A percentile compares a stretch with the other conserved stretches of the same genome.
Conservation (phyloP, 2,113 vertebrate genomes). For the Neolamprologus sp. region DNA sequence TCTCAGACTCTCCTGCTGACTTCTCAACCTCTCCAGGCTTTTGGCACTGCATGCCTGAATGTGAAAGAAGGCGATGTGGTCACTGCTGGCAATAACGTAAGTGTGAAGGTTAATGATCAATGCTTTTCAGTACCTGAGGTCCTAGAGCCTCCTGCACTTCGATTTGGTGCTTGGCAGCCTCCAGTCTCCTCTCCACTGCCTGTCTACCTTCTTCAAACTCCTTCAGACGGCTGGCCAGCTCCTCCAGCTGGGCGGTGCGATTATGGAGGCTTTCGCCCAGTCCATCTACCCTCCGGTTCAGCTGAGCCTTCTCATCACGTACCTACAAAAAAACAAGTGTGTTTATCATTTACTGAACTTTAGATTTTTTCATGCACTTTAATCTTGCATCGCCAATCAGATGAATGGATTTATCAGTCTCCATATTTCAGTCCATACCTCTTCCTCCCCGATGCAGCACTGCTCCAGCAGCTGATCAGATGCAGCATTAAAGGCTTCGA, state of each 20-base stretch:
- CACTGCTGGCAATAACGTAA: background rate
- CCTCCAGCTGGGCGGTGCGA: constrained; percentile 83
- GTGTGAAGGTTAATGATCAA: background rate
- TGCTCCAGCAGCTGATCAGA: constrained; percentile 88
- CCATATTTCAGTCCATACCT: constrained; percentile 8
- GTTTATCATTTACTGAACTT: background rate
- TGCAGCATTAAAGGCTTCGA: constrained; percentile 84
- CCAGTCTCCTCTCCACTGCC: constrained; percentile 88
- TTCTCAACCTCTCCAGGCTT: constrained; percentile 88
- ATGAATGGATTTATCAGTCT: background rate
- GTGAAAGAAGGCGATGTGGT: background rate
- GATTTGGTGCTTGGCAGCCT: constrained; percentile 89
- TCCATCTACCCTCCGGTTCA: constrained; percentile 84
- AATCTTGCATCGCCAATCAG: background rate
- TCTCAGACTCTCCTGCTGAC: constrained; percentile 84
- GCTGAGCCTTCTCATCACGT: constrained; percentile 85
- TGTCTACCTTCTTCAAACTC: constrained; percentile 92
- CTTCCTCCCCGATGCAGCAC: constrained; percentile 84
- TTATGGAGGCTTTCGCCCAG: constrained; percentile 81
- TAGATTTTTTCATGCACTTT: accelerated
- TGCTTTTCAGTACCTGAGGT: constrained; percentile 67
- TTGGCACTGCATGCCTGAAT: constrained; percentile 90
- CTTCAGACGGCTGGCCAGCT: constrained; percentile 86
- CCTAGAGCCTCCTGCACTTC: constrained; percentile 93
- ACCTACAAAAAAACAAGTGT: constrained; percentile 36